These are phyloP conservation scores for Steinernema feltiae DNA, from an alignment of 1,140 invertebrate species.

Conservation along the genomic window DNA sequence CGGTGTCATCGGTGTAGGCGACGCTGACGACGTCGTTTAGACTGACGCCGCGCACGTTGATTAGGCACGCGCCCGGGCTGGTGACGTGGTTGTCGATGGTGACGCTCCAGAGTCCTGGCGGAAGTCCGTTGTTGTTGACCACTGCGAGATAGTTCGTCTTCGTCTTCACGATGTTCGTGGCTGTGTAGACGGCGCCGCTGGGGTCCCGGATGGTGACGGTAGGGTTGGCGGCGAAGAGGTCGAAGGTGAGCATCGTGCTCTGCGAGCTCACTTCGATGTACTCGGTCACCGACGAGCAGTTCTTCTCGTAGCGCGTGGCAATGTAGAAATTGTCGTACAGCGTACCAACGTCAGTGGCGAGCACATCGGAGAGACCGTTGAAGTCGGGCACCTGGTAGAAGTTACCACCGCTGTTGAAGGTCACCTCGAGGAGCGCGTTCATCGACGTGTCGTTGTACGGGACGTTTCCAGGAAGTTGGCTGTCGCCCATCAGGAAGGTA, in stretches of 20 bases:
- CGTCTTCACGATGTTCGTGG: constrained; percentile 21
- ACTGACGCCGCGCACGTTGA: constrained; percentile 19
- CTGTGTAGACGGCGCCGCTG: background rate
- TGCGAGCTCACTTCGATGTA: constrained; percentile 26
- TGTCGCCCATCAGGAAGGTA: constrained; percentile 26
- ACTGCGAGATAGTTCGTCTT: constrained; percentile 15
- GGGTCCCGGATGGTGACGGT: constrained; percentile 14
- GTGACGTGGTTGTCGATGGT: constrained; percentile 17
- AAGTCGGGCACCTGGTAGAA: constrained; percentile 22
- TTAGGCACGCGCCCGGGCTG: constrained; percentile 16
- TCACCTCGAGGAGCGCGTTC: constrained; percentile 14
- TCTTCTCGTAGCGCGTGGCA: constrained; percentile 17
- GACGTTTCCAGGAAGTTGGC: constrained; percentile 10
- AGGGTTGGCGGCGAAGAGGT: constrained; percentile 18
- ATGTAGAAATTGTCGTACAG: constrained; percentile 27
- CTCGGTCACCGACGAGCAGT: constrained; percentile 23
- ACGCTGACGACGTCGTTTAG: constrained; percentile 20
- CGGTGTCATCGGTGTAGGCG: constrained; percentile 32
- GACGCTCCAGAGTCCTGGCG: constrained; percentile 30
- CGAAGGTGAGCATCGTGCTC: constrained; percentile 17
- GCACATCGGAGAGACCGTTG: background rate
- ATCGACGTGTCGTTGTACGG: constrained; percentile 20
- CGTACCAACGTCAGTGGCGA: constrained; percentile 16
- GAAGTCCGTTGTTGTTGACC: constrained; percentile 11
- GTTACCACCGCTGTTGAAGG: constrained; percentile 22